Percentiles rank a stretch among this genome's conserved stretches.
Conservation (phyloP, 2,797 vertebrate species). For the Arrhamphus sclerolepis region DNA sequence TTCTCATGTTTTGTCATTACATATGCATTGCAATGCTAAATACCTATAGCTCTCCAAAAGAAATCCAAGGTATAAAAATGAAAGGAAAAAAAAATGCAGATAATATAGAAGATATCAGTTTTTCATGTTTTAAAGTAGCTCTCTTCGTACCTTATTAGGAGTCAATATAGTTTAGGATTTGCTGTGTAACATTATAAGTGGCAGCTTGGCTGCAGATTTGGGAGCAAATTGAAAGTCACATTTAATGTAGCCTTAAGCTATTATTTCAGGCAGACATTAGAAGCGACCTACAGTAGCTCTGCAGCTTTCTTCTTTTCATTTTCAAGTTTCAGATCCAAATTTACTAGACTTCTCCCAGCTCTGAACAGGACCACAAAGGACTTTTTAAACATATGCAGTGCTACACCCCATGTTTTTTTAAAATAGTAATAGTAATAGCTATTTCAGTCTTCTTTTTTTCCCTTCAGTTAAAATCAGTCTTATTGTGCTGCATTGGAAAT, state of each 20-base stretch:
- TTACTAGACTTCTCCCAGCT: not conserved
- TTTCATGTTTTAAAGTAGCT: not conserved
- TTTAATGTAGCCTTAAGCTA: not conserved
- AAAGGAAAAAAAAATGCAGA: not conserved
- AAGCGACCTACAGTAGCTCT: not conserved
- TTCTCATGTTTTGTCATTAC: constrained; percentile 7
- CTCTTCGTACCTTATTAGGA: not conserved
- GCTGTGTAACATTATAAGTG: not conserved
- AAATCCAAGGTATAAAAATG: not conserved
- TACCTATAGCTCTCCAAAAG: not conserved
- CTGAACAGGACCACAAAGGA: not conserved
- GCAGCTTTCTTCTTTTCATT: not conserved
- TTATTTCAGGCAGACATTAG: not conserved
- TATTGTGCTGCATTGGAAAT: not conserved
- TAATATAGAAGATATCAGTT: not conserved
- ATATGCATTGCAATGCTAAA: not conserved
- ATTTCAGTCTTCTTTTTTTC: not conserved
- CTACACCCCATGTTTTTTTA: not conserved
- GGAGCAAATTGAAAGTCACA: not conserved
- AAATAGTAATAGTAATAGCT: not conserved
- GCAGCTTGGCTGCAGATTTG: not conserved
- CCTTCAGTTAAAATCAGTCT: not conserved
- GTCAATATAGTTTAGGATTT: not conserved
- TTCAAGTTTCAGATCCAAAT: not conserved
- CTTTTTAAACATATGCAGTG: not conserved